Evolutionary conservation across 2,888 invertebrate genomes (phyloP).

Genomic region (Hedychridium roseum): DNA sequence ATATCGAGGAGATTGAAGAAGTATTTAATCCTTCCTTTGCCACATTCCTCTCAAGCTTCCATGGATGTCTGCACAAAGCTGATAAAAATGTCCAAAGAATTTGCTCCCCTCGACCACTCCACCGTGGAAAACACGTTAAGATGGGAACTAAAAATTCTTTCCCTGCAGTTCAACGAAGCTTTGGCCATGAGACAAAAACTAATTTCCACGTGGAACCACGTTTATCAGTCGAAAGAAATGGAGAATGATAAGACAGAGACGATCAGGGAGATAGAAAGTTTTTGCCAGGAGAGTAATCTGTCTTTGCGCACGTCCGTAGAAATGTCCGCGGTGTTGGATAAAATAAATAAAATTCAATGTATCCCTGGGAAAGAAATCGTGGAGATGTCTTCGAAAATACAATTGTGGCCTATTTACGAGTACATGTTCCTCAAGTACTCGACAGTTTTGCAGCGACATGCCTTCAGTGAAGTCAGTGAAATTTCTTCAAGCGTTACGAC

Average conservation of each 20-base stretch:
- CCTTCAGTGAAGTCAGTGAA: slow-evolving; percentile 18
- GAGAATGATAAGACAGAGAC: slow-evolving; percentile 18
- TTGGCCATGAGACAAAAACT: slow-evolving; percentile 26
- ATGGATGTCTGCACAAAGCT: slow-evolving; percentile 32
- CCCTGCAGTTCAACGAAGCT: slow-evolving; percentile 32
- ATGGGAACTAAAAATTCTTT: slow-evolving; percentile 37
- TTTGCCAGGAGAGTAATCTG: slow-evolving; percentile 26
- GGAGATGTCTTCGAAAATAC: slow-evolving; percentile 54
- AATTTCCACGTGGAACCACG: slow-evolving; percentile 39
- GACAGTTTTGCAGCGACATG: slow-evolving; percentile 40
- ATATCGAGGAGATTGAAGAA: slow-evolving; percentile 47
- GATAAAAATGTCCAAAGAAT: slow-evolving; percentile 23
- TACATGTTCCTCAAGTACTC: slow-evolving; percentile 66
- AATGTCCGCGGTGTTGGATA: slow-evolving; percentile 19
- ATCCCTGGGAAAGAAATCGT: slow-evolving; percentile 10
- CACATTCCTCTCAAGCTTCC: slow-evolving; percentile 40
- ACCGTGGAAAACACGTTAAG: slow-evolving; percentile 20
- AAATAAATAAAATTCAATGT: not conserved
- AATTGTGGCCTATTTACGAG: slow-evolving; percentile 70
- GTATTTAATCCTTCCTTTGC: slow-evolving; percentile 36
- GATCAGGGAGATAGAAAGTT: slow-evolving; percentile 30
- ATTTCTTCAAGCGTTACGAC: not conserved
- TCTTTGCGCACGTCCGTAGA: slow-evolving; percentile 26
- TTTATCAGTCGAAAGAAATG: slow-evolving; percentile 32
- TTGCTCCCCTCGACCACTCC: slow-evolving; percentile 31